A percentile compares a stretch with the other conserved stretches of the same genome.
phyloP scores from a whole-genome alignment of 2,797 vertebrate species.

The Arremon brunneinucha region DNA sequence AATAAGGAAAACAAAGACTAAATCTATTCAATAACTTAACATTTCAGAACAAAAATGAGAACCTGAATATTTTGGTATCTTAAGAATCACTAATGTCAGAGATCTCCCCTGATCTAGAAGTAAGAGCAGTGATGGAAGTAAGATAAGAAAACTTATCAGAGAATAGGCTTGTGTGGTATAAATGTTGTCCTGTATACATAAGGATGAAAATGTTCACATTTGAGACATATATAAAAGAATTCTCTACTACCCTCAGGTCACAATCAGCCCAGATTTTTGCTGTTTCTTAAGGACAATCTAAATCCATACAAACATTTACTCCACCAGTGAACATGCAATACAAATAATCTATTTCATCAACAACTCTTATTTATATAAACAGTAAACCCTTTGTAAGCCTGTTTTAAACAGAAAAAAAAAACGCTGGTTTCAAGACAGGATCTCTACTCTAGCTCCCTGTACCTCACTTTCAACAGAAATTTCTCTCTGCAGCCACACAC shows the following conservation, averaged over 20 bases:
- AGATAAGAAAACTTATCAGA: background rate
- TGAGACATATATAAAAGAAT: background rate
- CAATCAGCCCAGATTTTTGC: background rate
- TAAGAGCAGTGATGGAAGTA: background rate
- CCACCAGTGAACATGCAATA: background rate
- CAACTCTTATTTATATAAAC: background rate
- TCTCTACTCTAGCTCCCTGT: background rate
- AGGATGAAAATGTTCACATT: background rate
- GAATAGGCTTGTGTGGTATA: background rate
- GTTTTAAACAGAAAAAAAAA: background rate
- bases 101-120: background rate
- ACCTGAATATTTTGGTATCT: background rate
- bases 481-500: background rate
- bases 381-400: background rate
- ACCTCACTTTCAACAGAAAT: background rate
- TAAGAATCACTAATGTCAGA: background rate
- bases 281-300: background rate
- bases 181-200: background rate
- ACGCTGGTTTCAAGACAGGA: background rate
- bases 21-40: background rate
- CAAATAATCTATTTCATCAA: background rate
- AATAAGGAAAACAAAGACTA: background rate
- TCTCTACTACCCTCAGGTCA: background rate
- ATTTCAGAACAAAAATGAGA: background rate
- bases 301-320: background rate